These are phyloP conservation scores for Lepidurus packardi DNA, from an alignment of 1,140 invertebrate species.

Conservation along the genomic window DNA sequence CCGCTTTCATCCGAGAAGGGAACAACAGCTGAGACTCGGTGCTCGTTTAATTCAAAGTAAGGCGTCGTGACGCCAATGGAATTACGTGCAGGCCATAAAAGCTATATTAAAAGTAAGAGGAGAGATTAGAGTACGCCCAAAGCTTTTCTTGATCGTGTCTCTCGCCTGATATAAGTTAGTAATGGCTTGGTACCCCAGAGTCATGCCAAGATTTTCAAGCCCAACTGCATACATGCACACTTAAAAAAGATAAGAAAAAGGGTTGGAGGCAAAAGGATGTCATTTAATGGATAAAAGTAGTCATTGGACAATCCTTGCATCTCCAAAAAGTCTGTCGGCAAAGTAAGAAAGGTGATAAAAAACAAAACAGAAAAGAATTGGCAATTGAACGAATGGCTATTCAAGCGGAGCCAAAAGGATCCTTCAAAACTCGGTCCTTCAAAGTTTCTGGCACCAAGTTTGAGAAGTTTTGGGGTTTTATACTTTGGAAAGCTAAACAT, in stretches of 20 bases:
- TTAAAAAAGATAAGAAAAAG: not conserved
- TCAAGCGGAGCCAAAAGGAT: not conserved
- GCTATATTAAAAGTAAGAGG: not conserved
- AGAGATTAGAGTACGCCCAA: not conserved
- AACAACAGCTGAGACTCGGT: conserved; percentile 14
- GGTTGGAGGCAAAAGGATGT: not conserved
- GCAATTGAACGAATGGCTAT: conserved; percentile 22
- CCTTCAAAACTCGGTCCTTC: not conserved
- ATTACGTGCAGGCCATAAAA: conserved; percentile 5
- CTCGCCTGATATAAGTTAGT: not conserved
- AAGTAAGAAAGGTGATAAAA: not conserved
- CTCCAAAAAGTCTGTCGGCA: not conserved
- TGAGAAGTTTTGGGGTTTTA: not conserved
- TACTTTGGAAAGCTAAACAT: not conserved
- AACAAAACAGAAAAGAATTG: not conserved
- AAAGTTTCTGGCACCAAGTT: not conserved
- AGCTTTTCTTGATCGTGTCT: not conserved
- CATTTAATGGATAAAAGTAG: not conserved
- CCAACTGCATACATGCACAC: not conserved
- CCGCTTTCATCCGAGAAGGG: not conserved
- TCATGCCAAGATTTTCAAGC: not conserved
- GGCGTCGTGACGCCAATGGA: not conserved
- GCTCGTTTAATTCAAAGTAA: not conserved
- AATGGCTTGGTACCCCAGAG: not conserved
- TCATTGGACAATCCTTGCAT: not conserved